phyloP scores from a whole-genome alignment of 1,140 invertebrate species.

The Pissodes strobi region DNA sequence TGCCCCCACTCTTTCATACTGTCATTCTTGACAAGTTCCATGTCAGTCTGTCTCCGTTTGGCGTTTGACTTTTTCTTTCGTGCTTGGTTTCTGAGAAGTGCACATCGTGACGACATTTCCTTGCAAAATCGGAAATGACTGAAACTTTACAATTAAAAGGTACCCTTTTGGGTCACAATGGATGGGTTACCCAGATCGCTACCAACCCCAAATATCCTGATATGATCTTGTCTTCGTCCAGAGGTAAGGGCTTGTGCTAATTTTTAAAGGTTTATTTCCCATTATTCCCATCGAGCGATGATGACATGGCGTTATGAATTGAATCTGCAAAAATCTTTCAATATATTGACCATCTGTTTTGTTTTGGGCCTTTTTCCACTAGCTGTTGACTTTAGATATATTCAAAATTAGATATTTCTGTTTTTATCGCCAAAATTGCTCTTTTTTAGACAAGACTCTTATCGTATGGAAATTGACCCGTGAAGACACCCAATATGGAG shows the following conservation, averaged over 20 bases:
- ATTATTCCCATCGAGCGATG: background rate
- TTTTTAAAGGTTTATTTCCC: no score
- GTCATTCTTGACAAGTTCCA: no score
- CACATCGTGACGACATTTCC: background rate
- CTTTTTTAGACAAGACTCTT: slow-evolving; percentile 86
- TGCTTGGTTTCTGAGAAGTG: background rate
- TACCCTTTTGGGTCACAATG: slow-evolving; percentile 94
- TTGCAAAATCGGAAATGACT: slow-evolving; percentile 62
- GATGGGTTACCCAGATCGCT: slow-evolving; percentile 99
- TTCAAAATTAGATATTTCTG: no score
- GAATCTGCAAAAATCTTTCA: slow-evolving; percentile 12
- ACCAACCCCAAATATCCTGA: slow-evolving; percentile 98
- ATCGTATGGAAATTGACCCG: slow-evolving; percentile 97
- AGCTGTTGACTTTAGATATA: background rate
- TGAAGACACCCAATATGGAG: slow-evolving; percentile 91
- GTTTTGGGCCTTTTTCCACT: background rate
- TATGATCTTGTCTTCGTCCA: slow-evolving; percentile 95
- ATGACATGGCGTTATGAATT: background rate
- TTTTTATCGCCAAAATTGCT: no score
- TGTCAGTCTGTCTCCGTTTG: no score
- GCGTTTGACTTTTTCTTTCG: no score
- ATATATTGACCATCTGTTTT: background rate
- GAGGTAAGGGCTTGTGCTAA: slow-evolving; percentile 80
- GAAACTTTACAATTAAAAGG: slow-evolving; percentile 90
- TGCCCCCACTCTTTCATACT: no score